Conservation (phyloP, 2,797 vertebrate species). For the Sandelia bainsii region DNA sequence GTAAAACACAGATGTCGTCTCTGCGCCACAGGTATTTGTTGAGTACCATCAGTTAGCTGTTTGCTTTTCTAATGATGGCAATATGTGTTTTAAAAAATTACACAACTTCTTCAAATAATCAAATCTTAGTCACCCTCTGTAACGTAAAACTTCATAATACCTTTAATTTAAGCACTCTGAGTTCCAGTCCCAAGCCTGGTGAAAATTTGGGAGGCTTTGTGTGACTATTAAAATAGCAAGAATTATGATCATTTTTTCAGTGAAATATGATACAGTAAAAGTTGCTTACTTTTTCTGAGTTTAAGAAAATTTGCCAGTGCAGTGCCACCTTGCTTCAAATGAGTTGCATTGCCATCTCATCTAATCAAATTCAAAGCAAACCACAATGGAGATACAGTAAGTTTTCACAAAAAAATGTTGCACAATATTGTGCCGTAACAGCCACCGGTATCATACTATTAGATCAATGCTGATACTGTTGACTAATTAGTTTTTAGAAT, state of each 20-base stretch:
- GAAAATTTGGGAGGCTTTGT: too few species aligned
- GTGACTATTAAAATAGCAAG: too few species aligned
- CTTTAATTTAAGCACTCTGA: neutral
- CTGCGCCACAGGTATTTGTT: neutral
- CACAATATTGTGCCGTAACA: too few species aligned
- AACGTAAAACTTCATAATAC: neutral
- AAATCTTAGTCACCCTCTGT: neutral
- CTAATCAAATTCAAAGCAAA: neutral
- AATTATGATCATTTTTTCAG: too few species aligned
- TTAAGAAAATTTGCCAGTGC: neutral
- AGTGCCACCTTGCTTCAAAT: too few species aligned
- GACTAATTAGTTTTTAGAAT: too few species aligned
- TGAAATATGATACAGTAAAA: too few species aligned
- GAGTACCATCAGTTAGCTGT: neutral
- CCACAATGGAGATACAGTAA: neutral
- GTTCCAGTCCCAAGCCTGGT: too few species aligned
- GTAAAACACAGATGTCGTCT: neutral
- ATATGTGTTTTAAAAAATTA: too few species aligned
- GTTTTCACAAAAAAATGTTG: neutral
- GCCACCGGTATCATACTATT: too few species aligned
- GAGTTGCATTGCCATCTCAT: neutral
- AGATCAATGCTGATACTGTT: too few species aligned
- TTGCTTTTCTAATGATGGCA: too few species aligned
- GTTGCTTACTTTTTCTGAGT: neutral
- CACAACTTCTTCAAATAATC: neutral